A percentile compares a stretch with the other conserved stretches of the same genome.
Conservation (phyloP, 2,888 invertebrate genomes). For the Leucophora obtusa region DNA sequence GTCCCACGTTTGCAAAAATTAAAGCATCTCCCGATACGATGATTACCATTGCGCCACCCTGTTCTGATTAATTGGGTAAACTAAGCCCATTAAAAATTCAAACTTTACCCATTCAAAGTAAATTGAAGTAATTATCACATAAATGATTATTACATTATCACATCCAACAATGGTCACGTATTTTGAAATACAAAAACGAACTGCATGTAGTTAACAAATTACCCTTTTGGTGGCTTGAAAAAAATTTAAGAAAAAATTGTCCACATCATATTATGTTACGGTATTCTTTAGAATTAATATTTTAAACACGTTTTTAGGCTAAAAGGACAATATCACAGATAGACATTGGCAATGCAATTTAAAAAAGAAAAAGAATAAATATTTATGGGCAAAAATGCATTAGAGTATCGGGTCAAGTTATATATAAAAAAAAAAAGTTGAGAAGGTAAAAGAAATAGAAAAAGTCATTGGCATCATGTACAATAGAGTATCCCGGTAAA, state of each 20-base stretch:
- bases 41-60: too few species aligned
- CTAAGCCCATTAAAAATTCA: too few species aligned
- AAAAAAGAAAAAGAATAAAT: not conserved
- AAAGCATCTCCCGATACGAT: too few species aligned
- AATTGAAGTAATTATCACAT: conserved; percentile 34
- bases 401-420: not conserved
- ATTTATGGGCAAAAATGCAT: not conserved
- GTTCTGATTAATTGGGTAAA: too few species aligned
- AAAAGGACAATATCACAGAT: conserved; percentile 38
- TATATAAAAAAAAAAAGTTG: not conserved
- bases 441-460: too few species aligned
- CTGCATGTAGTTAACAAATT: not conserved
- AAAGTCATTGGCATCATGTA: too few species aligned
- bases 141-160: conserved; percentile 52
- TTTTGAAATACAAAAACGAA: conserved; percentile 22
- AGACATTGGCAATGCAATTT: conserved; percentile 23
- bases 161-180: conserved; percentile 51
- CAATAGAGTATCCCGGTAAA: too few species aligned
- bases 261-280: not conserved
- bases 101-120: too few species aligned
- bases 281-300: conserved; percentile 20
- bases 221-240: not conserved
- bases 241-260: conserved; percentile 31
- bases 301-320: conserved; percentile 51
- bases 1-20: too few species aligned